These are phyloP conservation scores for Leptobrachium ailaonicum DNA, from an alignment of 2,113 vertebrate genomes.

Conservation along the genomic window DNA sequence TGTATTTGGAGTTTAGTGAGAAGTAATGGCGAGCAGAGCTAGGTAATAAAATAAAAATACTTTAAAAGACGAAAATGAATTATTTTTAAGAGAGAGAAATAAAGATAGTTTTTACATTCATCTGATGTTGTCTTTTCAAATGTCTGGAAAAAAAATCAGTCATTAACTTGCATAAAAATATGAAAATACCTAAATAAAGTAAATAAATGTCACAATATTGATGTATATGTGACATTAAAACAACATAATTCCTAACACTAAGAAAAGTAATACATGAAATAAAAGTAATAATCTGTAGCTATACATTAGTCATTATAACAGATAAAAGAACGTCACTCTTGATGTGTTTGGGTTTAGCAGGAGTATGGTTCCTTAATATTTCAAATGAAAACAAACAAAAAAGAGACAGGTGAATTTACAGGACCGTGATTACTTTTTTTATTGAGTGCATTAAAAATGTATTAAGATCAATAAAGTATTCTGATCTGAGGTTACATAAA, in stretches of 20 bases:
- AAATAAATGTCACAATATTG: too few species aligned
- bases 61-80: too few species aligned
- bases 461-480: conserved; percentile 21
- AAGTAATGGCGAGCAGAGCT: too few species aligned
- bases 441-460: conserved; percentile 10
- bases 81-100: too few species aligned
- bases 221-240: not conserved
- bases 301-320: not conserved
- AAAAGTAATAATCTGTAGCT: not conserved
- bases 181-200: too few species aligned
- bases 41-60: too few species aligned
- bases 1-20: too few species aligned
- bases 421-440: not conserved
- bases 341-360: not conserved
- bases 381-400: not conserved
- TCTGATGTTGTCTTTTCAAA: too few species aligned
- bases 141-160: too few species aligned
- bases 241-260: not conserved
- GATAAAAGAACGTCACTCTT: not conserved
- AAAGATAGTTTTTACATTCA: too few species aligned
- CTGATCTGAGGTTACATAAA: not conserved
- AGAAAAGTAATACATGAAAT: not conserved
- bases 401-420: conserved; percentile 1
- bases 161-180: too few species aligned
- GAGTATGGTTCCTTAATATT: not conserved